Evolutionary conservation across 2,113 vertebrate genomes (phyloP).

Genomic region (Etheostoma cragini): DNA sequence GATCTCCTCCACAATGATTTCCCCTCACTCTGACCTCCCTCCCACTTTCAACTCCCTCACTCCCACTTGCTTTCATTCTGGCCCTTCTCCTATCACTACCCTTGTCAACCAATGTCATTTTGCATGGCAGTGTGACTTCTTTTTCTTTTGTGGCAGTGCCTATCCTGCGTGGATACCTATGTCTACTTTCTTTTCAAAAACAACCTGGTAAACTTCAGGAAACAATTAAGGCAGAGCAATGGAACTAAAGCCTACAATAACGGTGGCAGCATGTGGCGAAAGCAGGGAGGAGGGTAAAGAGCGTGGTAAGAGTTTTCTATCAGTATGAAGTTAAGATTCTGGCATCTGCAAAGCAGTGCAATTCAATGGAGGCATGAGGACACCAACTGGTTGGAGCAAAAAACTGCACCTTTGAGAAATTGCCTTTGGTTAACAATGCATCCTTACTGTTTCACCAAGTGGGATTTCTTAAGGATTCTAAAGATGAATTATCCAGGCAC

Average conservation of each 20-base stretch:
- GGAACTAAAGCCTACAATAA: slow-evolving; percentile 77
- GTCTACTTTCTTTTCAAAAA: slow-evolving; percentile 52
- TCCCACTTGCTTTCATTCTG: slow-evolving; percentile 22
- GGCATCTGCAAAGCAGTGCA: neutral
- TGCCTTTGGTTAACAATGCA: neutral
- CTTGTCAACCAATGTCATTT: slow-evolving; percentile 16
- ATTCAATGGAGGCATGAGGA: slow-evolving; percentile 86
- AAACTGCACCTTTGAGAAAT: slow-evolving; percentile 59
- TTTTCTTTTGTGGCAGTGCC: neutral
- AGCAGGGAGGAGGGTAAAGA: slow-evolving; percentile 29
- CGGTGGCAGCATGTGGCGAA: slow-evolving; percentile 67
- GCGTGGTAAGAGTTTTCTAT: slow-evolving; percentile 41
- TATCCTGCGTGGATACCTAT: slow-evolving; percentile 22
- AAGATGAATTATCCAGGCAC: slow-evolving; percentile 1
- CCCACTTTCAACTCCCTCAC: slow-evolving; percentile 24
- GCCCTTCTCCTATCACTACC: neutral
- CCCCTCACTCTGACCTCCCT: slow-evolving; percentile 24
- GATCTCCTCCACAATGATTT: slow-evolving; percentile 34
- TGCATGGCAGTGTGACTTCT: neutral
- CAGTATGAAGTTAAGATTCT: slow-evolving; percentile 40
- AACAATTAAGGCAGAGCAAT: slow-evolving; percentile 78
- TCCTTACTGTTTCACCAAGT: neutral
- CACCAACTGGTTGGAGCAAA: slow-evolving; percentile 85
- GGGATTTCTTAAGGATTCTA: neutral
- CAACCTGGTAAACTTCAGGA: slow-evolving; percentile 73